A percentile compares a stretch with the other conserved stretches of the same genome.
Conservation (phyloP, 2,113 vertebrate genomes). For the Onychostruthus taczanowskii region DNA sequence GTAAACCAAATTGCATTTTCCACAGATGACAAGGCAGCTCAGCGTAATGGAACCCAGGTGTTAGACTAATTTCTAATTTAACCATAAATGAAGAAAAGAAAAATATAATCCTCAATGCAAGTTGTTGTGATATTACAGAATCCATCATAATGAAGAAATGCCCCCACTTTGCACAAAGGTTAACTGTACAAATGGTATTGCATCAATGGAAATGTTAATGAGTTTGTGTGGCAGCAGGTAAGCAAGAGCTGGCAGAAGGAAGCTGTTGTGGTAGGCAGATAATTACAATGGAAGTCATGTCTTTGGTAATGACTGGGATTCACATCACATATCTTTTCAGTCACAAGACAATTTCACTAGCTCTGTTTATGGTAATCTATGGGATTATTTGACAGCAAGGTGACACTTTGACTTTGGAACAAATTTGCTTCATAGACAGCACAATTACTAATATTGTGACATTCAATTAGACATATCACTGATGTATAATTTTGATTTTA, state of each 20-base stretch:
- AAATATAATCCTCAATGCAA: conserved; percentile 64
- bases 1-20: conserved; percentile 47
- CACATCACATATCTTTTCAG: conserved; percentile 70
- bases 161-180: conserved; percentile 64
- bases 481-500: conserved; percentile 24
- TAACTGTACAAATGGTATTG: conserved; percentile 56
- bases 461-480: conserved; percentile 54
- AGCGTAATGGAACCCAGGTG: conserved; percentile 65
- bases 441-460: conserved; percentile 62
- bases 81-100: conserved; percentile 68
- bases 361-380: conserved; percentile 70
- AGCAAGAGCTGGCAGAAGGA: conserved; percentile 46
- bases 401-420: conserved; percentile 75
- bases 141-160: conserved; percentile 69
- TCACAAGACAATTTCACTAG: conserved; percentile 61
- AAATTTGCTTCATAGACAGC: conserved; percentile 67
- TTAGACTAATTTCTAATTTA: conserved; percentile 73
- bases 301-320: conserved; percentile 68
- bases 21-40: conserved; percentile 45
- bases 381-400: conserved; percentile 76
- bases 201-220: conserved; percentile 67
- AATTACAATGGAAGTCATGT: conserved; percentile 72
- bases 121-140: conserved; percentile 61
- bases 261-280: conserved; percentile 51
- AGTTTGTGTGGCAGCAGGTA: conserved; percentile 61